phyloP scores from a whole-genome alignment of 2,113 vertebrate genomes.

The Vanacampus margaritifer region DNA sequence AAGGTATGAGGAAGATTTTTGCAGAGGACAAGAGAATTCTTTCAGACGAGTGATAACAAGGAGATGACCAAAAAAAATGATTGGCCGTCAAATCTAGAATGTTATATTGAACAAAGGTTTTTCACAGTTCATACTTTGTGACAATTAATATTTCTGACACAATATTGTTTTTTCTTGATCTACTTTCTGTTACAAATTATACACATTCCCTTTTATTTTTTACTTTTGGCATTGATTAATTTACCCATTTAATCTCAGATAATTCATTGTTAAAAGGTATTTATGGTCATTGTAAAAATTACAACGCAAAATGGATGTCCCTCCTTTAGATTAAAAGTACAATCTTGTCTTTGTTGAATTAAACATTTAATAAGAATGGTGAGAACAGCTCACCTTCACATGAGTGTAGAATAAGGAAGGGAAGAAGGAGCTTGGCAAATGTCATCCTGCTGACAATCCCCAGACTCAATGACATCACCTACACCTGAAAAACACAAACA shows the following conservation, averaged over 20 bases:
- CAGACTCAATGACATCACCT: constrained; percentile 66
- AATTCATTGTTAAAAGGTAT: neutral
- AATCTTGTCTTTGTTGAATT: neutral
- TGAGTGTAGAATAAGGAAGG: constrained; percentile 63
- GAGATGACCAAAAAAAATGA: constrained; percentile 7
- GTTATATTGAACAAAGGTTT: neutral
- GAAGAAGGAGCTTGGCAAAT: constrained; percentile 66
- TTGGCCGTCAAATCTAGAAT: neutral
- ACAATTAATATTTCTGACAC: neutral
- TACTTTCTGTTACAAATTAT: neutral
- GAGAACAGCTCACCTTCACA: constrained; percentile 66
- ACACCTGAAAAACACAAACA: constrained; percentile 42
- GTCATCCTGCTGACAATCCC: constrained; percentile 65
- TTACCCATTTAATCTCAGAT: neutral
- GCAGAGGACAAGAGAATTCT: constrained; percentile 20
- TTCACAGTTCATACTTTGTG: neutral
- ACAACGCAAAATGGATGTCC: neutral
- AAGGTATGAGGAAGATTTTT: constrained; percentile 16
- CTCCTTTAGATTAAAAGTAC: neutral
- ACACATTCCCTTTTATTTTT: neutral
- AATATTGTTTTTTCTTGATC: neutral
- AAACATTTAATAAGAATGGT: neutral
- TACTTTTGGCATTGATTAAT: too few species aligned
- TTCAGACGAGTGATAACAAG: constrained; percentile 17
- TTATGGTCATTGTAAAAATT: neutral